Conservation (phyloP, 2,888 invertebrate genomes). For the Geotrupes spiniger region DNA sequence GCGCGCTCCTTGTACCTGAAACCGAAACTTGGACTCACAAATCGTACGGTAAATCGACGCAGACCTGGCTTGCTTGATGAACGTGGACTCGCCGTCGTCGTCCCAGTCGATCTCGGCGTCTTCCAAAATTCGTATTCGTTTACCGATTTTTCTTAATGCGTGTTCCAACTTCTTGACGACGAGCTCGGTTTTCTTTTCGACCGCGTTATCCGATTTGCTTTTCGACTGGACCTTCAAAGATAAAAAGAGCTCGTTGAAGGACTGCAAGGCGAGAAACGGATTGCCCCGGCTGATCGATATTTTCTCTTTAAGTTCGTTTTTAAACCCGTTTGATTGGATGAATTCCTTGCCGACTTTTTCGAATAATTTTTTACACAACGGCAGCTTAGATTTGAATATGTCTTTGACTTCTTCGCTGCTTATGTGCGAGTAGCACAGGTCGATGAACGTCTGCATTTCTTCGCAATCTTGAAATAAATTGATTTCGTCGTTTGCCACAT, state of each 20-base stretch:
- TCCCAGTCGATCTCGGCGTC: conserved; percentile 70
- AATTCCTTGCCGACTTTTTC: conserved; percentile 10
- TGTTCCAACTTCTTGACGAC: conserved; percentile 46
- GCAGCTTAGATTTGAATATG: conserved; percentile 13
- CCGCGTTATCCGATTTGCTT: conserved; percentile 16
- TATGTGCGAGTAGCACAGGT: conserved; percentile 12
- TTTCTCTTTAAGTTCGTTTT: conserved; percentile 6
- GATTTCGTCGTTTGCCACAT: neutral
- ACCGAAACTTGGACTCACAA: conserved; percentile 2
- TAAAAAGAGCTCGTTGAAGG: conserved; percentile 16
- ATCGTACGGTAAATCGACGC: neutral
- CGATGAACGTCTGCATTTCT: conserved; percentile 14
- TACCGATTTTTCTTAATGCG: conserved; percentile 61
- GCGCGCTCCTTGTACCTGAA: conserved; percentile 17
- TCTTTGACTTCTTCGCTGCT: conserved; percentile 9
- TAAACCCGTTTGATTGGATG: conserved; percentile 11
- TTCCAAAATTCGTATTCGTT: conserved; percentile 66
- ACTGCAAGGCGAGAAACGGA: conserved; percentile 2
- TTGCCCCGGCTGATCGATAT: neutral
- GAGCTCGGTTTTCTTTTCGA: conserved; percentile 27
- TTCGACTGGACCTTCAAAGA: conserved; percentile 11
- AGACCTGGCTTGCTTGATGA: conserved; percentile 66
- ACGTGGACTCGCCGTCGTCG: conserved; percentile 70
- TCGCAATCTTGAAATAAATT: conserved; percentile 1
- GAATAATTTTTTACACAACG: conserved; percentile 10